Base-by-base conservation (phyloP, 1,140 invertebrate species). In the Chelonus insularis region DNA sequence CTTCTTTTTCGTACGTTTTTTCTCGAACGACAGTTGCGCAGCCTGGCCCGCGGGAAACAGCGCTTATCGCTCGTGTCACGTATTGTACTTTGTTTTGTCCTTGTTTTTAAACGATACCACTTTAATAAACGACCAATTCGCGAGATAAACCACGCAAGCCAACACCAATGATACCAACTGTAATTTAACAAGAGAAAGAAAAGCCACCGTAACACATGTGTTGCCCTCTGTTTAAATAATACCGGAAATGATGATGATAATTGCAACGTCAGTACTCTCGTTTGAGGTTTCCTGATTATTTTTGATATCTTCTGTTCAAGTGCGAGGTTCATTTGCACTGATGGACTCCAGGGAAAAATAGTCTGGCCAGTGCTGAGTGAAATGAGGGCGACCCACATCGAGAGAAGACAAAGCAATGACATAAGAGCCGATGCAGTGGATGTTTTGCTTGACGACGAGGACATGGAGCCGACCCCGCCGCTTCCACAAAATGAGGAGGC, bases 401-500 rank as follows among this genome's bases (percentile, higher is more conserved):
- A 68, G 20, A 69, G 62, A 0, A 72, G 56, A 60, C 62, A 72
- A 39, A 75, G 54, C 12, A 70, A 59, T 8, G 69, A 59, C 56
- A 70, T 37, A 47, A 66, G 54, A 8, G 56, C 50, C 3, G 64
- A 41, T n/a, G 36, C 16, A 25, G 47, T 43, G 12, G 51, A 29
- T n/a, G 52, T 60, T 25, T 57, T 20, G 60, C 51, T 48, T 57
- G 65, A 57, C 29, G 57, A 62, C 32, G 64, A 63, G 41, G 55
- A 58, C 56, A 73, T 70, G 48, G 72, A 66, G 48, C 66, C 70
- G 21, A 71, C 68, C 7, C 71, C 69, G 9, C 70, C 65, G 50
- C 62, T 71, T 1, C 71, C 72, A 62, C 76, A 77, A 39, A 73
- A 60, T 51, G 70, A 67, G 62, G 66, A 45, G 61, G 62, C 59